These are phyloP conservation scores for Hippolais icterina DNA, from an alignment of 2,113 vertebrate genomes.

Conservation along the genomic window DNA sequence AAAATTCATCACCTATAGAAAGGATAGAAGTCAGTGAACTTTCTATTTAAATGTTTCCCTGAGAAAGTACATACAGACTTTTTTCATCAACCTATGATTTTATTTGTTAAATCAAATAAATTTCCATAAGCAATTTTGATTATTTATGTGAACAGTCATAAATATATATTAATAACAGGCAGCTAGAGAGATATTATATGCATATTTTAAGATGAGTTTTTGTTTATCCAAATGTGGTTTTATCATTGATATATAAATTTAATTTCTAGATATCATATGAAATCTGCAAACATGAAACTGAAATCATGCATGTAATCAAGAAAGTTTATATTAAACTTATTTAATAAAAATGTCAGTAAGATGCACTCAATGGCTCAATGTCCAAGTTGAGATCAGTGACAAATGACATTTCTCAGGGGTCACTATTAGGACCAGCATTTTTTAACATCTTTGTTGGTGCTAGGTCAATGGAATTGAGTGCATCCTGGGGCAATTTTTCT, in stretches of 20 bases:
- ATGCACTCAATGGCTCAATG: not conserved
- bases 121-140: not conserved
- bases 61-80: not conserved
- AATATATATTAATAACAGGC: not conserved
- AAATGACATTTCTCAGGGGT: not conserved
- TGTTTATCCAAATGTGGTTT: not conserved
- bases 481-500: not conserved
- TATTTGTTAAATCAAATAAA: not conserved
- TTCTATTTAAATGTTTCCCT: not conserved
- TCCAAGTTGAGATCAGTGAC: not conserved
- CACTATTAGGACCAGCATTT: not conserved
- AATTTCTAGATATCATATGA: not conserved
- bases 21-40: not conserved
- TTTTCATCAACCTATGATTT: not conserved
- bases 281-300: not conserved
- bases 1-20: not conserved
- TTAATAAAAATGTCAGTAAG: not conserved
- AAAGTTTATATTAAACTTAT: not conserved
- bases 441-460: not conserved
- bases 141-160: not conserved
- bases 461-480: not conserved
- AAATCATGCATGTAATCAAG: not conserved
- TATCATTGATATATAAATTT: not conserved
- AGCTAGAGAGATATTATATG: not conserved
- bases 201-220: not conserved